These are phyloP conservation scores for Hyposmocoma kahamanoa DNA, from an alignment of 1,140 invertebrate species.

Conservation along the genomic window DNA sequence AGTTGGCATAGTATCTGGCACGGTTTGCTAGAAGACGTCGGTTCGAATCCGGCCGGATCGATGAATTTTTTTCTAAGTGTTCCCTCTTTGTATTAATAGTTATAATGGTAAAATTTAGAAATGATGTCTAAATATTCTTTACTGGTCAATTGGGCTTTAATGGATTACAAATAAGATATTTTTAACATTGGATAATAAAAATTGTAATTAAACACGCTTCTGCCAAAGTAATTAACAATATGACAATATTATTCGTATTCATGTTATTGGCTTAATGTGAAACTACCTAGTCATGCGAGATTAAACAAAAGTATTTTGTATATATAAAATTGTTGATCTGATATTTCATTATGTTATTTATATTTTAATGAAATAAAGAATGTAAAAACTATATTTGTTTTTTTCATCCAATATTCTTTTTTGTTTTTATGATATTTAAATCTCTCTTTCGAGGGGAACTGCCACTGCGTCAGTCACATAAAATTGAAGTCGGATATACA, in stretches of 20 bases:
- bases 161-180: background rate
- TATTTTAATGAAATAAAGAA: constrained; percentile 55
- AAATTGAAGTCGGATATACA: too few species aligned
- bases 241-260: constrained; percentile 3
- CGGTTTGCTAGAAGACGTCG: too few species aligned
- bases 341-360: constrained; percentile 50
- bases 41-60: too few species aligned
- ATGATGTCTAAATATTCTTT: too few species aligned
- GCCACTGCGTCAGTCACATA: too few species aligned
- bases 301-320: constrained; percentile 54
- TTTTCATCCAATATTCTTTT: too few species aligned
- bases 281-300: constrained; percentile 55
- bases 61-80: background rate
- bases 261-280: constrained; percentile 36
- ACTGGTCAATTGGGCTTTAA: too few species aligned
- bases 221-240: constrained; percentile 23
- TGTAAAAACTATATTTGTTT: constrained; percentile 19
- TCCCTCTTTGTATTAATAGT: background rate
- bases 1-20: too few species aligned
- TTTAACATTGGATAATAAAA: constrained; percentile 10
- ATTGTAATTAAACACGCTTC: constrained; percentile 9
- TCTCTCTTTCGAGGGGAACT: too few species aligned
- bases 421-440: too few species aligned
- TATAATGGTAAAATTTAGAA: too few species aligned
- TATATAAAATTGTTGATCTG: constrained; percentile 47